phyloP scores from a whole-genome alignment of 2,113 vertebrate species.

The Meleagris gallopavo region DNA sequence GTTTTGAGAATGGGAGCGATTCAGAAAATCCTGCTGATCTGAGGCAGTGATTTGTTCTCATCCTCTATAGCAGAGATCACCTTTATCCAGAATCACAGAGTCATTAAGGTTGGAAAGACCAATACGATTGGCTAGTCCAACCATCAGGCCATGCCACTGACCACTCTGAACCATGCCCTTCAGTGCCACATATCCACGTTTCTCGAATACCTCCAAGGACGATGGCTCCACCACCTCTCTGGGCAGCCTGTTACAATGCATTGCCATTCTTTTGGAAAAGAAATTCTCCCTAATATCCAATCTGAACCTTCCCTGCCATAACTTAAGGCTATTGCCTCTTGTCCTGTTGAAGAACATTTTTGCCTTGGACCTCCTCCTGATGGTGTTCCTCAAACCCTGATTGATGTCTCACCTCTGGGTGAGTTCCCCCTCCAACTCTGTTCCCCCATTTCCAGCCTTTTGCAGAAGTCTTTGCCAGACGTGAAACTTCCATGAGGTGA shows the following conservation, averaged over 20 bases:
- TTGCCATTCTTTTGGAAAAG: too few species aligned
- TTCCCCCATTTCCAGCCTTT: neutral
- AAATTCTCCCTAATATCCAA: too few species aligned
- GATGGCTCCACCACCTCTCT: too few species aligned
- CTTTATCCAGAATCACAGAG: neutral
- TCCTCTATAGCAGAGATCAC: neutral
- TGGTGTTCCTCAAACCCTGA: neutral
- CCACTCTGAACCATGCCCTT: too few species aligned
- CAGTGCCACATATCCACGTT: too few species aligned
- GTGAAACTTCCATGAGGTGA: neutral
- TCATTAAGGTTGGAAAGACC: too few species aligned
- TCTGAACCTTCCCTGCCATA: too few species aligned
- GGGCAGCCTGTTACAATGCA: too few species aligned
- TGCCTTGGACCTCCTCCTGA: neutral
- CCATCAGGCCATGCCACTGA: too few species aligned
- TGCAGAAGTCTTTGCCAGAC: neutral
- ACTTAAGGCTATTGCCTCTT: too few species aligned
- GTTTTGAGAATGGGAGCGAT: neutral
- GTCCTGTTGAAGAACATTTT: neutral
- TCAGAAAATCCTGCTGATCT: neutral
- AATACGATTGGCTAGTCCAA: too few species aligned
- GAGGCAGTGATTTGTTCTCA: neutral
- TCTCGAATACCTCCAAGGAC: too few species aligned
- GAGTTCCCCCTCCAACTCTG: neutral
- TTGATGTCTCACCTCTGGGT: neutral